Evolutionary conservation across 2,113 vertebrate species (phyloP), one percentile per base, ranked within the genome.

Genomic region (Piaya cayana): DNA sequence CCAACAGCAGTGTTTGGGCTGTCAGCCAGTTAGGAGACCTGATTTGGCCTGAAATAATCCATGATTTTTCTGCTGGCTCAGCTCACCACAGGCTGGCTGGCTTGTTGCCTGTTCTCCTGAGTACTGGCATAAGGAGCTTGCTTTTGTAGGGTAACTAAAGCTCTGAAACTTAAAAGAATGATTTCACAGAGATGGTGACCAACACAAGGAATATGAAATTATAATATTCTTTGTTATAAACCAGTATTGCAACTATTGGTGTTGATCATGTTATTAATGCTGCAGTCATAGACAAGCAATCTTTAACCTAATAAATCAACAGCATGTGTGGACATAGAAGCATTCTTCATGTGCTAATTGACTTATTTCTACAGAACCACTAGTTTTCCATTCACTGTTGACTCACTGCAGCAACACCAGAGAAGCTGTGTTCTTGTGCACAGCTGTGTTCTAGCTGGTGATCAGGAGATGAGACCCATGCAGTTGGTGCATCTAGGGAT

Each of bases 31-130:
- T 72, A 52, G 39, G 59, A 92, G 85, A 82, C 58, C 67, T 90
- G 85, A 82, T 91, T 69, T 93, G 70, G n/a, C 71, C 87, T 85
- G 83, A 78, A 93, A 78, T 59, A 75, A 85, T 95, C 6, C 19
- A 62, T 91, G 50, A 72, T 90, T 79, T 87, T 91, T 93, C 49
- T 82, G 43, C 85, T 94, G 92, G 47, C 70, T 96, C 80, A 71
- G 60, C 77, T 89, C 43, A 65, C 42, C 17, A 4, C 53, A 75
- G 62, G 12, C 75, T 76, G 67, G 37, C 84, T 92, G 82, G 56
- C 81, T 89, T 47, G 36, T 39, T 94, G 62, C 71, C 90, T 25
- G 0, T 17, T 69, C n/a, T 79, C 32, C 53, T 53, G 53, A 53
- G 64, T 52, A 68, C 49, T 2, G 8, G 26, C 32, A 34, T 78